These are phyloP conservation scores for Papilio machaon DNA, from an alignment of 1,140 invertebrate species.

Conservation along the genomic window DNA sequence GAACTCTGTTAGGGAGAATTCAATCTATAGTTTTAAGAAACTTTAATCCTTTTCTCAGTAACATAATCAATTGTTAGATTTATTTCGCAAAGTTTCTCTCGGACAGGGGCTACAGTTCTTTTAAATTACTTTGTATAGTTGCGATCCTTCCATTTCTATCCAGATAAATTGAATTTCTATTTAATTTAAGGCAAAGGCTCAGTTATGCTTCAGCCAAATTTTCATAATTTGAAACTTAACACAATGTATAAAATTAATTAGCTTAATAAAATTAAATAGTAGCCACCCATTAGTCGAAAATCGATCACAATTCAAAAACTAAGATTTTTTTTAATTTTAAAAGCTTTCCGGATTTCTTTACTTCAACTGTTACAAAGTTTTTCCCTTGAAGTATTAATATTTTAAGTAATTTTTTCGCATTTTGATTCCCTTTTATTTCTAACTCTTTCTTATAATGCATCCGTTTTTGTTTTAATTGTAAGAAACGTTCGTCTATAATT, in stretches of 20 bases:
- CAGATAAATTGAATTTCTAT: constrained; percentile 3
- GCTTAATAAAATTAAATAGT: background rate
- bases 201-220: background rate
- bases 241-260: background rate
- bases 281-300: no score
- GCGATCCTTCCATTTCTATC: background rate
- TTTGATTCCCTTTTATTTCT: background rate
- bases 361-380: no score
- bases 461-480: constrained; percentile 8
- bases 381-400: no score
- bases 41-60: constrained; percentile 26
- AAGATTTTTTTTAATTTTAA: no score
- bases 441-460: background rate
- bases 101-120: constrained; percentile 17
- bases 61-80: constrained; percentile 28
- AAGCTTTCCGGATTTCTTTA: no score
- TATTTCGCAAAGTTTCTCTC: constrained; percentile 16
- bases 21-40: constrained; percentile 26
- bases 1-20: background rate
- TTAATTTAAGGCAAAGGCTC: background rate
- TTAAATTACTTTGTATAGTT: constrained; percentile 24
- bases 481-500: constrained; percentile 8
- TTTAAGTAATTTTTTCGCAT: background rate
- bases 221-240: background rate
- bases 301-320: no score